These are phyloP conservation scores for Syrmaticus mikado DNA, from an alignment of 2,113 vertebrate species.

Conservation along the genomic window DNA sequence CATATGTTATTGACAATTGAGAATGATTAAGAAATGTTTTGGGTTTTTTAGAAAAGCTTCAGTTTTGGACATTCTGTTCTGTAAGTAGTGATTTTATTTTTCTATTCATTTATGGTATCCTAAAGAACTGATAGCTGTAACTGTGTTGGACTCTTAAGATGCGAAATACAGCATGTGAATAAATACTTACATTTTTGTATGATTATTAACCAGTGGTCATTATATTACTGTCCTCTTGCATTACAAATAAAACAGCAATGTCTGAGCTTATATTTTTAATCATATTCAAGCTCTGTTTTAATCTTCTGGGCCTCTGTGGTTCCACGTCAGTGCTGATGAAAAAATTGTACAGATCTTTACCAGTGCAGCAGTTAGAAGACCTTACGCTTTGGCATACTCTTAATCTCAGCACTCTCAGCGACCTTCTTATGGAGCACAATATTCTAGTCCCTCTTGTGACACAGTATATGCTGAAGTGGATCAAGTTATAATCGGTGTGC, in stretches of 20 bases:
- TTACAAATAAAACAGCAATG: background rate
- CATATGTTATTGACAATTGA: too few species aligned
- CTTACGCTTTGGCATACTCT: background rate
- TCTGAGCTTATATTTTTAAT: background rate
- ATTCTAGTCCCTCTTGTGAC: background rate
- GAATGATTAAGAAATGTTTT: background rate
- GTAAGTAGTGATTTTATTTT: background rate
- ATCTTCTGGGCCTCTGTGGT: background rate
- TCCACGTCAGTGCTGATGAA: background rate
- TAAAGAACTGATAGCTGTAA: background rate
- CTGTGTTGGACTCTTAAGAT: background rate
- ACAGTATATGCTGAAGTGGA: fast-evolving
- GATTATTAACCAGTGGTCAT: background rate
- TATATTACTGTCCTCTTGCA: background rate
- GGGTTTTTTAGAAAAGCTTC: background rate
- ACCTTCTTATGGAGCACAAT: background rate
- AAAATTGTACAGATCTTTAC: background rate
- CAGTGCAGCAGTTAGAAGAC: background rate
- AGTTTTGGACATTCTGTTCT: background rate
- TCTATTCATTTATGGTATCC: background rate
- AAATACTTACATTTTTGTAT: background rate
- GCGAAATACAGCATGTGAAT: background rate
- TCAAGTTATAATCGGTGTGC: background rate
- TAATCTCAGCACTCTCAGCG: background rate
- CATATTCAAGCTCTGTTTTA: background rate